Evolutionary conservation across 1,140 invertebrate genomes (phyloP), one percentile per base, ranked within the genome.

Genomic region (Drosophila sturtevanti): DNA sequence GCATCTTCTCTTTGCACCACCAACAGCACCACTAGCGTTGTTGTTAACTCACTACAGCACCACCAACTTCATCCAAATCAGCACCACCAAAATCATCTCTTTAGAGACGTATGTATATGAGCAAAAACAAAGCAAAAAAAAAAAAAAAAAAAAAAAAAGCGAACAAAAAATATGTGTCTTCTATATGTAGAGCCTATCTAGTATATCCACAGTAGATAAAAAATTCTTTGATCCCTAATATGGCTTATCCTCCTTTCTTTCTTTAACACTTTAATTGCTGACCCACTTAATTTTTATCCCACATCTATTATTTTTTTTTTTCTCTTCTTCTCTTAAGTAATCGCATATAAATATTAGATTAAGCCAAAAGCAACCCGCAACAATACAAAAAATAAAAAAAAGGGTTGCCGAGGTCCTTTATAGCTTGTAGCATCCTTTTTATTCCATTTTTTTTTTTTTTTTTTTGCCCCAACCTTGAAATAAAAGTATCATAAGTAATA

Each of bases 11-110:
- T 48, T 48, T 77, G 90, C 90, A 89, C 86, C 86, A 91, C 87
- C 90, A 89, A 90, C 84, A 90, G 85, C 89, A 91, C 81, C 90
- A 64, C 81, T 90, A 90, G 72, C 76, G 78, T 86, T 79, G 76
- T 90, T 73, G 72, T 84, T 89, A 91, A 91, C 77, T 91, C 90
- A 91, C 90, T 91, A 76, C 90, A 91, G 90, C 90, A 91, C 90
- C 90, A 91, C 90, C 90, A 91, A 91, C 89, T 91, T 91, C 89
- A 91, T 90, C 90, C 90, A 91, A 91, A 81, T 81, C 90, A 90
- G 87, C 90, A 91, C 87, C 86, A 90, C 90, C 90, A 91, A 91
- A 91, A 91, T 91, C 90, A 91, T 91, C 89, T 91, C 79, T 91
- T 91, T 91, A 91, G 90, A 91, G 90, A 91, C 90, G 90, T 91